Evolutionary conservation across 1,140 invertebrate genomes (phyloP), one percentile per base, ranked within the genome.

Genomic region (Telenomus remus): DNA sequence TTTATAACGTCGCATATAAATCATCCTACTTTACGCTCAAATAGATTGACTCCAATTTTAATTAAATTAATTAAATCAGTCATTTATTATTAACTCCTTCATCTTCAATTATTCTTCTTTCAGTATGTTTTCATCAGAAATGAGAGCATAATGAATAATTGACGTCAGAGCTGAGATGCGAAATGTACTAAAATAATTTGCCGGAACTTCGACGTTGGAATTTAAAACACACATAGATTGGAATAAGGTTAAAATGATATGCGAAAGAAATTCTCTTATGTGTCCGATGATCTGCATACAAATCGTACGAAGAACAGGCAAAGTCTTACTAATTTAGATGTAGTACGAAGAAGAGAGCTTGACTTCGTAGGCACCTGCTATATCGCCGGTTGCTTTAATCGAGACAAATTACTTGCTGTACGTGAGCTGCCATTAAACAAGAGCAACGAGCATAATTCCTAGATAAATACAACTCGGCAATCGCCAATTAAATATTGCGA

Each of bases 401-500:
- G 70, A 65, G 55, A 73, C 61, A 73, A 73, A 73, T 73, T 73
- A 65, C 60, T 65, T 48, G 43, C 19, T 55, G 70, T 60, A 65
- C 60, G 70, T 64, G 70, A 73, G 60, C 50, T 66, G 60, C 56
- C 56, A 56, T 66, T 66, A 60, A 55, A 66, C 50, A 61, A 66
- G 55, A 66, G 61, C 60, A 64, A 63, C 57, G 59, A 54, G 60
- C 60, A 72, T 72, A 72, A 72, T 59, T 64, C 43, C 46, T 61
- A 50, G 49, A 61, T 66, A 66, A 73, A 61, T 55, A 48, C 60
- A 53, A 47, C 50, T 8, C 34, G 16, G 50, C 35, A 50, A 65
- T 65, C 69, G 54, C 48, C 61, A 43, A 63, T 69, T 59, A 15
- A 14, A 49, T 27, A 27, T 6, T 49, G 47, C 12, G 8, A 12